These are phyloP conservation scores for Recurvirostra avosetta DNA, from an alignment of 2,113 vertebrate species.

Conservation along the genomic window DNA sequence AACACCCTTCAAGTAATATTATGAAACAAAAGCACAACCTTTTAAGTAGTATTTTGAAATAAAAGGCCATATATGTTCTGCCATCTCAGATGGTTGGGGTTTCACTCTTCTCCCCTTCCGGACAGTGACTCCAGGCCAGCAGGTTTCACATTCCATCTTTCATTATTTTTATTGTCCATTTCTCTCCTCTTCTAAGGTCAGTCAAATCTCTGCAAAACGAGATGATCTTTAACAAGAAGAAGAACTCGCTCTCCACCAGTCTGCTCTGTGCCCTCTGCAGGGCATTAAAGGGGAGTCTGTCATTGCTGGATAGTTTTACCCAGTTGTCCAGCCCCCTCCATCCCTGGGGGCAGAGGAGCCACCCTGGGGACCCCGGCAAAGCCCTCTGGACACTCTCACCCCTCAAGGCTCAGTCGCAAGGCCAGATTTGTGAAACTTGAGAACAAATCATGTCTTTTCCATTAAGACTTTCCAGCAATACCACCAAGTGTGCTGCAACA, in stretches of 20 bases:
- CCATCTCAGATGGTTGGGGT: neutral
- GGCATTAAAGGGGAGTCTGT: no score
- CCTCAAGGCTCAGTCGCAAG: neutral
- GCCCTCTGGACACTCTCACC: no score
- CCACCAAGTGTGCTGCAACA: neutral
- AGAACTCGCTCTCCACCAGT: neutral
- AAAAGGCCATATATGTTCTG: neutral
- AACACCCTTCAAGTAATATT: neutral
- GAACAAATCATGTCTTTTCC: neutral
- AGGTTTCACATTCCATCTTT: neutral
- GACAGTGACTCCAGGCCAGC: neutral
- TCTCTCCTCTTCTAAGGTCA: neutral
- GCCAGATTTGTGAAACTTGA: neutral
- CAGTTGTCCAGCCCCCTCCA: neutral
- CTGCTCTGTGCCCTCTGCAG: neutral
- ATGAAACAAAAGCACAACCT: neutral
- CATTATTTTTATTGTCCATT: neutral
- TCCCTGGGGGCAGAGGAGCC: neutral
- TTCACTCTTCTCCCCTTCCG: neutral
- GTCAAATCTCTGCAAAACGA: neutral
- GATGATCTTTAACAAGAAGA: neutral
- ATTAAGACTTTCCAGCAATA: neutral
- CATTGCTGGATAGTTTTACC: fast-evolving
- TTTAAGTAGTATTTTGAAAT: neutral
- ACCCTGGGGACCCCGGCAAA: neutral